Percentiles rank a stretch among this genome's conserved stretches.
These are phyloP conservation scores for Cyprinodon variegatus DNA, from an alignment of 2,113 vertebrate genomes.

Conservation along the genomic window DNA sequence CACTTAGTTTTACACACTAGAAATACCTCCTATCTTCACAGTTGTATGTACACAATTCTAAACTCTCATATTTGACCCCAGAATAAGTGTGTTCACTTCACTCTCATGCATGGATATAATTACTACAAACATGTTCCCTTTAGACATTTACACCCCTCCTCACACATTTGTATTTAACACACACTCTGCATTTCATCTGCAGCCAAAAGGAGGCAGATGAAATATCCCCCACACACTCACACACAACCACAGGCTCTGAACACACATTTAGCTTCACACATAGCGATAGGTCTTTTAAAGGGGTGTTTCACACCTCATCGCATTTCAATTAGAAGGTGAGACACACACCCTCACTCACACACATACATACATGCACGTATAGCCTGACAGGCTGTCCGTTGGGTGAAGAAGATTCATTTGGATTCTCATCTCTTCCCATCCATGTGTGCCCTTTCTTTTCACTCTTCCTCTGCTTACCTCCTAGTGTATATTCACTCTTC, in stretches of 20 bases:
- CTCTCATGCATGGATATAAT: slow-evolving; percentile 10
- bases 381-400: slow-evolving; percentile 69
- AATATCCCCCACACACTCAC: slow-evolving; percentile 33
- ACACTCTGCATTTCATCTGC: slow-evolving; percentile 29
- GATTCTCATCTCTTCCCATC: slow-evolving; percentile 75
- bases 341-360: slow-evolving; percentile 48
- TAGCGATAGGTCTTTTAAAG: slow-evolving; percentile 76
- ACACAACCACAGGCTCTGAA: slow-evolving; percentile 34
- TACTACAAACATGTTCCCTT: slow-evolving; percentile 19
- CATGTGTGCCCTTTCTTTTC: slow-evolving; percentile 66
- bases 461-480: slow-evolving; percentile 54
- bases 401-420: slow-evolving; percentile 78
- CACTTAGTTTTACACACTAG: slow-evolving; percentile 10
- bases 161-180: slow-evolving; percentile 22
- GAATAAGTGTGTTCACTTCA: slow-evolving; percentile 1
- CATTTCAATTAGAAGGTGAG: slow-evolving; percentile 79
- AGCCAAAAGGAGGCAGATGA: slow-evolving; percentile 53
- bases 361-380: slow-evolving; percentile 24
- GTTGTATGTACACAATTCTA: slow-evolving; percentile 18
- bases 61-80: slow-evolving; percentile 11
- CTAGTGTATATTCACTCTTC: slow-evolving; percentile 51
- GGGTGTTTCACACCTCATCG: slow-evolving; percentile 78
- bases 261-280: slow-evolving; percentile 60
- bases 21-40: slow-evolving; percentile 11
- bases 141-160: slow-evolving; percentile 32